These are phyloP conservation scores for Caenorhabditis macrosperma DNA, from an alignment of 2,888 invertebrate genomes.

Conservation along the genomic window DNA sequence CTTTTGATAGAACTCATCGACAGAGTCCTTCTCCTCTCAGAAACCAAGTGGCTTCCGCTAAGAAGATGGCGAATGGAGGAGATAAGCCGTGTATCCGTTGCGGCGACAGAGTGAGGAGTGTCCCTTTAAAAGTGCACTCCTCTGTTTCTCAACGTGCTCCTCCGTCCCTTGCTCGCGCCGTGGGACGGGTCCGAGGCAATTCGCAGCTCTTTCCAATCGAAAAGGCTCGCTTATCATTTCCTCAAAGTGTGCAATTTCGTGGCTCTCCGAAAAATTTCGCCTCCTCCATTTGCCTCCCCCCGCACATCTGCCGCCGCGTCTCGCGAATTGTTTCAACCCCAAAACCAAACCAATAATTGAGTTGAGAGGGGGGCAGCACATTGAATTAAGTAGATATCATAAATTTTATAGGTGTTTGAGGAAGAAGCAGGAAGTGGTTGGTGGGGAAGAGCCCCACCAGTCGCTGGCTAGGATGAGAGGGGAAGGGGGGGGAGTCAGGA, in stretches of 20 bases:
- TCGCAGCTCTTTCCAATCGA: slow-evolving; percentile 15
- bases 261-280: background rate
- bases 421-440: background rate
- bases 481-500: too few relatives aligned
- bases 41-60: slow-evolving; percentile 1
- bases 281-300: background rate
- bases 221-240: slow-evolving; percentile 30
- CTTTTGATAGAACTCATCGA: background rate
- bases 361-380: slow-evolving; percentile 22
- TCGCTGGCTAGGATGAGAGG: background rate
- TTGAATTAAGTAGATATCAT: slow-evolving; percentile 36
- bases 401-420: background rate
- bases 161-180: background rate
- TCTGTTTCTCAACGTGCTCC: slow-evolving; percentile 11
- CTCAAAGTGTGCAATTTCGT: slow-evolving; percentile 14
- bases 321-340: background rate
- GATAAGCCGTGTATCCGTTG: slow-evolving; percentile 25
- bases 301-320: slow-evolving; percentile 22
- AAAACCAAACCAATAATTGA: slow-evolving; percentile 16
- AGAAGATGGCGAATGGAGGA: background rate
- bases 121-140: slow-evolving; percentile 47
- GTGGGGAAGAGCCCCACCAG: background rate
- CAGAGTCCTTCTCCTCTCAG: background rate
- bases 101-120: slow-evolving; percentile 19
- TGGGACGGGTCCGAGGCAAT: slow-evolving; percentile 13